Percentiles rank a stretch among this genome's conserved stretches.
Conservation (phyloP, 2,113 vertebrate species). For the cattle (Bos taurus) region DNA sequence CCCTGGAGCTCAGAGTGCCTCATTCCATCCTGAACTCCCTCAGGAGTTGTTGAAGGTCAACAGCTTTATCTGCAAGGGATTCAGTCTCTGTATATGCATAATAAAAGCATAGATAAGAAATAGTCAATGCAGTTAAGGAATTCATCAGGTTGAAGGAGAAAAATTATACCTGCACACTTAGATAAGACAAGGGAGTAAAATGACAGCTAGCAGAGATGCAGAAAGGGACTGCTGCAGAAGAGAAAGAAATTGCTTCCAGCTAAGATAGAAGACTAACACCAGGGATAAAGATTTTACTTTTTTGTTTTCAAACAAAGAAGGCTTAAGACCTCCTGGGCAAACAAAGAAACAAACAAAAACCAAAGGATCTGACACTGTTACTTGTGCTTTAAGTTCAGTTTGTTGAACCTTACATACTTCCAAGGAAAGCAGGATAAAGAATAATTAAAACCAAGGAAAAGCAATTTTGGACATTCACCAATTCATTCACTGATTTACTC, state of each 20-base stretch:
- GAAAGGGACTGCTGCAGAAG: background rate
- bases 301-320: background rate
- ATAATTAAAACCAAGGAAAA: background rate
- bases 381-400: background rate
- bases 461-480: background rate
- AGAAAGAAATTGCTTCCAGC: background rate
- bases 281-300: background rate
- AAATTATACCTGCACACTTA: background rate
- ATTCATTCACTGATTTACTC: background rate
- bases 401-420: background rate
- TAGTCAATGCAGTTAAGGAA: background rate
- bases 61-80: background rate
- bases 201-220: background rate
- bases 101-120: background rate
- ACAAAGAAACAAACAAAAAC: background rate
- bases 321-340: background rate
- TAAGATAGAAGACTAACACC: background rate
- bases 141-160: background rate
- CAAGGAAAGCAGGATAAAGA: background rate
- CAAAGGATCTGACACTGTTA: background rate
- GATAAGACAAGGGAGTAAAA: background rate
- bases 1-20: background rate
- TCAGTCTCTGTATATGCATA: background rate
- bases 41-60: background rate
- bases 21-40: background rate